Conservation (phyloP, 2,797 vertebrate species). For the Otus scops region DNA sequence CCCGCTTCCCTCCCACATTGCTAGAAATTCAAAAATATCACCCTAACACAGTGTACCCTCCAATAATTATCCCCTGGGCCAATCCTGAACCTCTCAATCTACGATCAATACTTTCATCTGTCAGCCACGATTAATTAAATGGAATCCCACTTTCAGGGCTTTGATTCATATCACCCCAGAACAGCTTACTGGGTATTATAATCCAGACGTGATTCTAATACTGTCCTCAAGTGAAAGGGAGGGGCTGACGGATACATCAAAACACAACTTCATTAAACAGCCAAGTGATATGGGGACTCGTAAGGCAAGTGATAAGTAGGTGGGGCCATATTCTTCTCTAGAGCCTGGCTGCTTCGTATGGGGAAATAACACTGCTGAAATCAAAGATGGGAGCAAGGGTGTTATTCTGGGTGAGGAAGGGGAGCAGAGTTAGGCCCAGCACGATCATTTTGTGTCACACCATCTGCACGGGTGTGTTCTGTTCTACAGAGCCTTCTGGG, state of each 20-base stretch:
- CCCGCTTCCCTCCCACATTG: neutral
- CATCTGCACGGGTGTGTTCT: neutral
- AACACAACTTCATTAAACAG: neutral
- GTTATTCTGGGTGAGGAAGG: neutral
- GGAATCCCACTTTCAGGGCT: slow-evolving; percentile 22
- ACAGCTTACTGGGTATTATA: slow-evolving; percentile 19
- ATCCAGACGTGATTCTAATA: slow-evolving; percentile 25
- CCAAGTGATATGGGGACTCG: neutral
- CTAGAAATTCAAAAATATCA: slow-evolving; percentile 15
- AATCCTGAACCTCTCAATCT: slow-evolving; percentile 24
- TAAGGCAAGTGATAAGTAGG: neutral
- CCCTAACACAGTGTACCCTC: neutral
- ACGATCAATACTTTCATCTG: slow-evolving; percentile 42
- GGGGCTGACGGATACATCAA: neutral
- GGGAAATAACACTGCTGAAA: neutral
- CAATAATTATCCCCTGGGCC: neutral
- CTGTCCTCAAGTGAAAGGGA: slow-evolving; percentile 34
- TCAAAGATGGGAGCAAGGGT: neutral
- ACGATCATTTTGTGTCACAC: neutral
- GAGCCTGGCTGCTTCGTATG: neutral
- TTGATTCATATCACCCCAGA: slow-evolving; percentile 58
- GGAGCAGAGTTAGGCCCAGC: neutral
- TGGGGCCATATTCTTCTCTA: neutral
- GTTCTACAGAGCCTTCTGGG: neutral
- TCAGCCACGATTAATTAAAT: slow-evolving; percentile 58